These are phyloP conservation scores for Macropodus opercularis DNA, from an alignment of 2,797 vertebrate species.

Conservation along the genomic window DNA sequence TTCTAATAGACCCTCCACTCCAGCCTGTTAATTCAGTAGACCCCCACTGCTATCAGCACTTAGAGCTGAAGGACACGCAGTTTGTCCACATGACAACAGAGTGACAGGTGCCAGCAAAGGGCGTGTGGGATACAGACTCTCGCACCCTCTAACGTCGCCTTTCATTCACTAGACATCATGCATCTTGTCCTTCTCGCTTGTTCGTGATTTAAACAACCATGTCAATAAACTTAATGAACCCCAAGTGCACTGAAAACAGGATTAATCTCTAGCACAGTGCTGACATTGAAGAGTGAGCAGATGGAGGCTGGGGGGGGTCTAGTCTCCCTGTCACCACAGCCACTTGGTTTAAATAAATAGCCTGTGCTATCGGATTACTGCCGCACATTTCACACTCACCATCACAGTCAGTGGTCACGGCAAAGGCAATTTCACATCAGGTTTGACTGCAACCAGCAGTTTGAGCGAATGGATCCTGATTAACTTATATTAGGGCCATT, in stretches of 20 bases:
- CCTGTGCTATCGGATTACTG: conserved; percentile 56
- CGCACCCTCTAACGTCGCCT: conserved; percentile 20
- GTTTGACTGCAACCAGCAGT: neutral
- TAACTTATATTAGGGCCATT: neutral
- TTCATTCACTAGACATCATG: conserved; percentile 6
- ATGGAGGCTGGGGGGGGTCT: conserved; percentile 19
- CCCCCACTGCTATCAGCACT: conserved; percentile 41
- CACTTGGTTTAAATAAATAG: conserved; percentile 58
- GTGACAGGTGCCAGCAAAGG: conserved; percentile 85
- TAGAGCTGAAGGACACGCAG: conserved; percentile 82
- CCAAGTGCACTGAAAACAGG: neutral
- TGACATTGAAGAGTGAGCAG: conserved; percentile 27
- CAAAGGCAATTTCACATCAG: neutral
- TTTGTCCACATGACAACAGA: conserved; percentile 81
- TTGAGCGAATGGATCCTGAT: conserved; percentile 1
- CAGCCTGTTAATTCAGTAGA: conserved; percentile 53
- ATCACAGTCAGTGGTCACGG: conserved; percentile 15
- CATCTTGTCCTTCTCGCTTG: neutral
- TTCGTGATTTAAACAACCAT: neutral
- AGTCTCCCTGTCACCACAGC: conserved; percentile 39
- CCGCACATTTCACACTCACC: conserved; percentile 59
- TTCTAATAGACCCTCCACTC: conserved; percentile 38
- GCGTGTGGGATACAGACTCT: conserved; percentile 30
- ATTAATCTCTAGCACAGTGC: conserved; percentile 11
- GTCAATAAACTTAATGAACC: conserved; percentile 3